These are phyloP conservation scores for Mormyrops attenuatus DNA, from an alignment of 2,797 vertebrate genomes.

Conservation along the genomic window DNA sequence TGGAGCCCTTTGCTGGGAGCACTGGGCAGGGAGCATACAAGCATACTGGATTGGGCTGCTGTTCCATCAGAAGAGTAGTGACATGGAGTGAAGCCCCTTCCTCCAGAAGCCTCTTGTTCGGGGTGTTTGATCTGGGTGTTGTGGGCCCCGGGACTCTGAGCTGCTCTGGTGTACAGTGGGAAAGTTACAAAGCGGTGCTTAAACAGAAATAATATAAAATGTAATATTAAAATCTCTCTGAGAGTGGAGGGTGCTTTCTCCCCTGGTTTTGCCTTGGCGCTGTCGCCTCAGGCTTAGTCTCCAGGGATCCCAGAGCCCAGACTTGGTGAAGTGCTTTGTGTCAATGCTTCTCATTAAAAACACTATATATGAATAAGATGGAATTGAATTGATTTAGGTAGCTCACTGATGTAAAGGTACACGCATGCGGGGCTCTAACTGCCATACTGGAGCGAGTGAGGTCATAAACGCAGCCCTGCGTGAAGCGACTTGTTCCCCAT, in stretches of 20 bases:
- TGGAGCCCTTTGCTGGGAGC: not conserved
- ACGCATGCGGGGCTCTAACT: not conserved
- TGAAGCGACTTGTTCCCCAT: not conserved
- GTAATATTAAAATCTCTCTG: not conserved
- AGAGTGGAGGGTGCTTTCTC: not conserved
- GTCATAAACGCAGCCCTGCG: not conserved
- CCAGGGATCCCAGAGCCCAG: not conserved
- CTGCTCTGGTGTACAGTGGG: not conserved
- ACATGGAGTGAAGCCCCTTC: not conserved
- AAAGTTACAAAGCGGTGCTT: not conserved
- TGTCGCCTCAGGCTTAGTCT: not conserved
- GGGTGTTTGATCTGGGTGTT: not conserved
- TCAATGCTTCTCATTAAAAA: not conserved
- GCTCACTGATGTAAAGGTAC: not conserved
- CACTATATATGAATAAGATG: not conserved
- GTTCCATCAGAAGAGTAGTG: not conserved
- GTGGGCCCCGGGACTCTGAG: not conserved
- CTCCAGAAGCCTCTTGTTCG: not conserved
- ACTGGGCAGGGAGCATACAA: not conserved
- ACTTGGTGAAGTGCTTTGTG: not conserved
- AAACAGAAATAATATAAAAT: not conserved
- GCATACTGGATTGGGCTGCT: not conserved
- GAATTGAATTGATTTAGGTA: not conserved
- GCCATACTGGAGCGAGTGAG: not conserved
- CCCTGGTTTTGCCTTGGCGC: not conserved